These are phyloP conservation scores for Xestia xanthographa DNA, from an alignment of 2,888 invertebrate species.

Conservation along the genomic window DNA sequence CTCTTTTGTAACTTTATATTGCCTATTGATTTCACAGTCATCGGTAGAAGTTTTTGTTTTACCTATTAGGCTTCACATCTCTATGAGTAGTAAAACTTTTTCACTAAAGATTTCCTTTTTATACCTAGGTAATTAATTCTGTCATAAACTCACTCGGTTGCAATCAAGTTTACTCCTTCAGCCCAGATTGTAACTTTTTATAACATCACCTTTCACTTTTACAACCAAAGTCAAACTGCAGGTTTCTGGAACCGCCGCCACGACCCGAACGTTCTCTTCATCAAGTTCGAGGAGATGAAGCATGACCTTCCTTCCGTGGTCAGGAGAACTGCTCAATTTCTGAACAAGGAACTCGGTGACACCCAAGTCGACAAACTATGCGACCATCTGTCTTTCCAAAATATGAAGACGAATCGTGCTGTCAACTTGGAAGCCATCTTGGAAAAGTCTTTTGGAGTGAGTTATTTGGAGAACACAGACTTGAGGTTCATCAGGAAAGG, in stretches of 20 bases:
- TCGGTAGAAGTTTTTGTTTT: background rate
- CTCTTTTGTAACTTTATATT: background rate
- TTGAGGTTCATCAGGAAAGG: slow-evolving; percentile 94
- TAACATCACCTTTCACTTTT: background rate
- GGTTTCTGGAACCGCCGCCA: slow-evolving; percentile 93
- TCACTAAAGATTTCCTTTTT: background rate
- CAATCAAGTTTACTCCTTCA: background rate
- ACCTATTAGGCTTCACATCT: background rate
- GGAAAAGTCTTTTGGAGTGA: slow-evolving; percentile 87
- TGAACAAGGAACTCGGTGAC: slow-evolving; percentile 92
- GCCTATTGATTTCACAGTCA: background rate
- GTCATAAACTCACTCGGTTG: background rate
- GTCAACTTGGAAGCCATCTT: slow-evolving; percentile 93
- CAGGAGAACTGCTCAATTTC: slow-evolving; percentile 93
- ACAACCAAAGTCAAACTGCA: slow-evolving; percentile 56
- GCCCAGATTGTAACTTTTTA: background rate
- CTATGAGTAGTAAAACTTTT: background rate
- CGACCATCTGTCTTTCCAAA: slow-evolving; percentile 94
- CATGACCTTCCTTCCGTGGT: slow-evolving; percentile 92
- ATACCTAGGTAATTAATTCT: background rate
- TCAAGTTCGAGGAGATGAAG: slow-evolving; percentile 96
- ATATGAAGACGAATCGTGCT: slow-evolving; percentile 95
- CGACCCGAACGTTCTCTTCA: slow-evolving; percentile 93
- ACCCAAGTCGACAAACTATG: slow-evolving; percentile 92
- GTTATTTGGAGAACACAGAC: slow-evolving; percentile 87